A percentile compares a stretch with the other conserved stretches of the same genome.
These are phyloP conservation scores for Hylaea fasciaria DNA, from an alignment of 2,888 invertebrate species.

Conservation along the genomic window DNA sequence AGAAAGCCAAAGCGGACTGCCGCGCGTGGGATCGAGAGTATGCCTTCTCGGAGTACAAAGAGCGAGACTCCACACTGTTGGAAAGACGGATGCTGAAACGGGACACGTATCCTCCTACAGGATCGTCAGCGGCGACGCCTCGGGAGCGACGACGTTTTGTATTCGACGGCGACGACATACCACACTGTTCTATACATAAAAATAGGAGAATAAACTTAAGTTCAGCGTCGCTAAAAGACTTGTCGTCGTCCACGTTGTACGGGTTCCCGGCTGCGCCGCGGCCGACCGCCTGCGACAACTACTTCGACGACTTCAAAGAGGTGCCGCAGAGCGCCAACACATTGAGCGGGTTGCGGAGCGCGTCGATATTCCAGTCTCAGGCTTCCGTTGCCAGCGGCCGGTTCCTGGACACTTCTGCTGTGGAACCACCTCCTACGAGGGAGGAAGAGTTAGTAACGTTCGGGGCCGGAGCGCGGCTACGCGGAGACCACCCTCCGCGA, in stretches of 20 bases:
- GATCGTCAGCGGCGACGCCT: conserved; percentile 78
- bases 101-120: conserved; percentile 75
- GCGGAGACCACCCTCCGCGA: conserved; percentile 62
- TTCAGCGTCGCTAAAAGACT: conserved; percentile 85
- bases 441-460: conserved; percentile 90
- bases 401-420: conserved; percentile 88
- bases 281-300: conserved; percentile 86
- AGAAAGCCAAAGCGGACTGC: conserved; percentile 79
- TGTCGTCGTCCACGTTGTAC: conserved; percentile 83
- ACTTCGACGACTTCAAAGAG: conserved; percentile 84
- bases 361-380: conserved; percentile 81
- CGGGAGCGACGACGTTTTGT: conserved; percentile 86
- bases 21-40: conserved; percentile 82
- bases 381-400: conserved; percentile 88
- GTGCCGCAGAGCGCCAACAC: conserved; percentile 82
- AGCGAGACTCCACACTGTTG: conserved; percentile 72
- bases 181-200: conserved; percentile 85
- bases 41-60: conserved; percentile 78
- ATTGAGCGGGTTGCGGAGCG: conserved; percentile 76
- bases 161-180: conserved; percentile 85
- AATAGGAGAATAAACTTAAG: conserved; percentile 79
- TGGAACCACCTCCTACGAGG: conserved; percentile 86
- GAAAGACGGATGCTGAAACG: conserved; percentile 80
- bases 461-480: conserved; percentile 84
- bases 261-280: conserved; percentile 87